Base-by-base conservation (phyloP, 2,113 vertebrate species). In the Serilophus lunatus region DNA sequence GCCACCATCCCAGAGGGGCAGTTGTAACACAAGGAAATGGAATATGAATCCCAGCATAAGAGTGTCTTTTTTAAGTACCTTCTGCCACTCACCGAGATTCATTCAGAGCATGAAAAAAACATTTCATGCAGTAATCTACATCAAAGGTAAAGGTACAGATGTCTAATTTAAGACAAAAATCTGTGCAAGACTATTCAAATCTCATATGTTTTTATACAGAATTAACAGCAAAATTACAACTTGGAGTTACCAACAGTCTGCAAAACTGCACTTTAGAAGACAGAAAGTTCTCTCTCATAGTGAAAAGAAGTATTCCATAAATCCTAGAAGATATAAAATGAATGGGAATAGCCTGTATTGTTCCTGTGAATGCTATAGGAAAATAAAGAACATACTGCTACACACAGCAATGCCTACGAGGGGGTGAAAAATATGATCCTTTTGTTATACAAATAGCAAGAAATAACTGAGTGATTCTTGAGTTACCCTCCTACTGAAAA, bases 311-410 rank as follows among this genome's bases (percentile, higher is more conserved):
- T 68, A 85, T 82, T 72, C 68, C 59, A 33, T 40, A 69, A 91
- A 93, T 91, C 90, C 49, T 56, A 45, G 64, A 84, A 78, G 57
- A 91, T 24, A 10, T 14, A 66, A 92, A 44, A 91, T 26, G 18
- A 77, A 47, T 2, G 11, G 40, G 26, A 84, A 82, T 29, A 84
- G 53, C 25, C 53, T 51, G 11, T 20, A 61, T 10, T 33, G 19
- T 42, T 72, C 40, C 12, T 36, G 22, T 3, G 1, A 88, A 44
- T 8, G 13, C 59, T 79, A 3, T 1, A 68, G 17, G 5, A 26
- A 16, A 69, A 5, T 12, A 57, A 89, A 87, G 50, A 82, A 7
- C 3, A 8, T 7, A 23, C 19, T 47, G 36, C 33, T 22, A 42
- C 47, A 23, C 20, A 47, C 2, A 3, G 40, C 36, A 85, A 18